Evolutionary conservation across 1,140 invertebrate genomes (phyloP), one percentile per base, ranked within the genome.

Genomic region (Macrostomum lignano): DNA sequence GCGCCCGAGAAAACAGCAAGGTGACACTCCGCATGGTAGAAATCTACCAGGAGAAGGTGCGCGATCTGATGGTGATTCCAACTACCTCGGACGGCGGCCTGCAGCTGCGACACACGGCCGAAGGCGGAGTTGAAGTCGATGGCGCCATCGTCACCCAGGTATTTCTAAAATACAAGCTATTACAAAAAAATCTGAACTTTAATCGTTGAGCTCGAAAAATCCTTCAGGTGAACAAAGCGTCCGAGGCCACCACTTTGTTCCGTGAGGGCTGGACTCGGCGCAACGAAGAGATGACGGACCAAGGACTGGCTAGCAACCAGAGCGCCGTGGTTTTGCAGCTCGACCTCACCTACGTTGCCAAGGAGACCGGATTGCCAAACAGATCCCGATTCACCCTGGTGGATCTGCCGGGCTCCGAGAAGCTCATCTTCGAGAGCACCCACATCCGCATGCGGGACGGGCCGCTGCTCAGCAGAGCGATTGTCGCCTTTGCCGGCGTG

Each of bases 321-420:
- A 37, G 45, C 21, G 41, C 46, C 14, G 39, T 43, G 6, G 37
- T 49, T 11, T 38, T 41, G 7, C 31, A 43, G 17, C 36, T 49
- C 21, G 43, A 48, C 17, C 35, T 48, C 3, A 15, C 36, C 31
- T 37, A 45, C 42, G 48, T 48, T 33, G 38, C 45, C 11, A 44
- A 44, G 24, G 40, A 46, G n/a, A 47, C 42, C 26, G 38, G 40
- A 13, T 20, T 32, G n/a, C 45, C 46, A n/a, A 46, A 44, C 34
- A 45, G 44, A 19, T 51, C 49, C 10, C 38, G 45, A 4, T 49
- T 49, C 33, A 47, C 49, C 1, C 34, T 54, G 9, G 45, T 51
- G 19, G 43, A 49, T 31, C 19, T 50, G 24, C 49, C 51, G n/a
- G 48, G 48, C 14, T 25, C 46, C 19, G 51, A 54, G 36, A 49